Evolutionary conservation across 1,140 invertebrate genomes (phyloP).

Genomic region (Phthorimaea operculella): DNA sequence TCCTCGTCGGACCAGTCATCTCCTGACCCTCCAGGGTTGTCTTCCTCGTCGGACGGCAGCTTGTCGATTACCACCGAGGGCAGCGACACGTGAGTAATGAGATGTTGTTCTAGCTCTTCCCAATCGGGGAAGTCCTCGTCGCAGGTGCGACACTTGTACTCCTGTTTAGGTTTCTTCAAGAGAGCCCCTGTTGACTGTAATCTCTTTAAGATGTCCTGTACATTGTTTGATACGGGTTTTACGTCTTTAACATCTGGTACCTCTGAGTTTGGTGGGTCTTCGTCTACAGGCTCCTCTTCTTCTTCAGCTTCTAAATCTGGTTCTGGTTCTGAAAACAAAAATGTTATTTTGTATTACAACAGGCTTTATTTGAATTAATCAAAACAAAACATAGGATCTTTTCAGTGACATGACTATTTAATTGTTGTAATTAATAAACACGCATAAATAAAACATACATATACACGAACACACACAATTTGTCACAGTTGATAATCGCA

Average conservation of each 20-base stretch:
- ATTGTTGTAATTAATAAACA: no score
- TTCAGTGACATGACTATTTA: no score
- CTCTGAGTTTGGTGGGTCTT: background rate
- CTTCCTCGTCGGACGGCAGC: slow-evolving; percentile 58
- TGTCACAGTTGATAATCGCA: no score
- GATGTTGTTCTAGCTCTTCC: slow-evolving; percentile 48
- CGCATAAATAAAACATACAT: no score
- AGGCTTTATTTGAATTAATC: background rate
- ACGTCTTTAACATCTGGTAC: slow-evolving; percentile 10
- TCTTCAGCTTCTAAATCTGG: slow-evolving; percentile 22
- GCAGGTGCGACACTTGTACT: slow-evolving; percentile 47
- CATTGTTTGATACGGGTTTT: slow-evolving; percentile 28
- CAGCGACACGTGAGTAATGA: slow-evolving; percentile 51
- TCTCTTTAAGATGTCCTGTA: slow-evolving; percentile 40
- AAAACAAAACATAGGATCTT: no score
- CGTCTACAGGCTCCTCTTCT: slow-evolving; percentile 13
- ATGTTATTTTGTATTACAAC: background rate
- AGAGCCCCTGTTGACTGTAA: slow-evolving; percentile 47
- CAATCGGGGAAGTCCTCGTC: slow-evolving; percentile 40
- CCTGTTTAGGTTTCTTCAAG: slow-evolving; percentile 47
- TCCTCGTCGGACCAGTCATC: slow-evolving; percentile 60
- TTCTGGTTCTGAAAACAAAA: slow-evolving; percentile 27
- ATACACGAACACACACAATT: no score
- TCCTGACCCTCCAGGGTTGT: slow-evolving; percentile 40
- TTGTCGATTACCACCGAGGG: slow-evolving; percentile 45